Evolutionary conservation across 2,888 invertebrate species (phyloP).

Genomic region (Pandemis corylana): DNA sequence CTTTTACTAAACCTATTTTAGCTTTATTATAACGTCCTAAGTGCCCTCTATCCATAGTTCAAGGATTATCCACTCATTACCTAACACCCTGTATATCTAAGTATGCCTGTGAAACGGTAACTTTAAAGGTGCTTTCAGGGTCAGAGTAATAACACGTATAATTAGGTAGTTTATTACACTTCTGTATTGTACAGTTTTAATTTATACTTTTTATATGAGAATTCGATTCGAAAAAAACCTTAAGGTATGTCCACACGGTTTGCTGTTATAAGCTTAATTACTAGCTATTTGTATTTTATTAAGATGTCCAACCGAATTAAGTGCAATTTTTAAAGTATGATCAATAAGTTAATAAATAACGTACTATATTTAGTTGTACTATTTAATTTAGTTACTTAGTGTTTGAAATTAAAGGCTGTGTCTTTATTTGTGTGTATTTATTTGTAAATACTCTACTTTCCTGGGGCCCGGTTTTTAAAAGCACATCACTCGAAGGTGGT

Average conservation of each 20-base stretch:
- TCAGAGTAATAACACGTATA: neutral
- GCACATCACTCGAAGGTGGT: no score
- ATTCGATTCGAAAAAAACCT: neutral
- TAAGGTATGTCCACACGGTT: neutral
- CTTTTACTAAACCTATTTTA: no score
- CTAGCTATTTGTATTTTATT: neutral
- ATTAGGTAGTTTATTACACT: neutral
- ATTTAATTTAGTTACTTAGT: conserved; percentile 22
- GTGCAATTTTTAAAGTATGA: neutral
- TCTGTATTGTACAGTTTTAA: neutral
- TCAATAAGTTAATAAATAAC: neutral
- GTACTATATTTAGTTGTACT: neutral
- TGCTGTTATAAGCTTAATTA: neutral
- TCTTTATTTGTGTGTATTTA: conserved; percentile 38
- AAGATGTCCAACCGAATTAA: neutral
- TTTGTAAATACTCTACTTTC: neutral
- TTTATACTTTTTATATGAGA: neutral
- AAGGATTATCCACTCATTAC: no score
- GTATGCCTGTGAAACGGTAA: neutral
- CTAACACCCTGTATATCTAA: no score
- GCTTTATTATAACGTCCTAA: no score
- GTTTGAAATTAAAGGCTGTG: conserved; percentile 53
- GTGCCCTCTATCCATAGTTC: no score
- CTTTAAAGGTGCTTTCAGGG: neutral
- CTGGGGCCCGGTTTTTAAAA: no score